Evolutionary conservation across 2,113 vertebrate species (phyloP).

Genomic region (Notiomystis cincta): DNA sequence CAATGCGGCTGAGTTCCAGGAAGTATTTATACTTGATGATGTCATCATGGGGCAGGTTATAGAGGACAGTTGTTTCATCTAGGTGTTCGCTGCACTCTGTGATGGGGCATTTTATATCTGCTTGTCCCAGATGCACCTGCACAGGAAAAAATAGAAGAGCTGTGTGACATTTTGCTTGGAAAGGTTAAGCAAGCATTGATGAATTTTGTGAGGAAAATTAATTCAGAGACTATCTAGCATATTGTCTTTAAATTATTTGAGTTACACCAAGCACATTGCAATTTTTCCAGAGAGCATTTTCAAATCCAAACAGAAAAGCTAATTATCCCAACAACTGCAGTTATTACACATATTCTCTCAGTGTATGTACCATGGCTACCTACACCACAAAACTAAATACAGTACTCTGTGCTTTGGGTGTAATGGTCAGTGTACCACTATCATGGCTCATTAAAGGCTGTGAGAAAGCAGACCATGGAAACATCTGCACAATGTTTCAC

Average conservation of each 20-base stretch:
- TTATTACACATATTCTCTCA: neutral
- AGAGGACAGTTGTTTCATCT: slow-evolving; percentile 86
- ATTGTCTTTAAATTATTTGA: neutral
- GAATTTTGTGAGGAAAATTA: neutral
- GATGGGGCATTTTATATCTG: slow-evolving; percentile 88
- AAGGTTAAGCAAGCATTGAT: neutral
- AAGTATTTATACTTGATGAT: slow-evolving; percentile 94
- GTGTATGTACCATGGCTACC: fast-evolving
- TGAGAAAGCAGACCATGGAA: neutral
- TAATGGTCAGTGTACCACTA: neutral
- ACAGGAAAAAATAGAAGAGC: neutral
- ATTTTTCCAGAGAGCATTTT: neutral
- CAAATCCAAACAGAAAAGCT: neutral
- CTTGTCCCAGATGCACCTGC: slow-evolving; percentile 88
- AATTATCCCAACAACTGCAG: neutral
- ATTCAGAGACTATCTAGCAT: neutral
- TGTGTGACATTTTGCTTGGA: neutral
- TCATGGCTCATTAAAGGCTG: fast-evolving
- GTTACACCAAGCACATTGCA: neutral
- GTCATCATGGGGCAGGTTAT: slow-evolving; percentile 84
- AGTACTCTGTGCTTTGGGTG: neutral
- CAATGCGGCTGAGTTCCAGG: slow-evolving; percentile 90
- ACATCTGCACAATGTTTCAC: neutral
- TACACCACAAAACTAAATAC: neutral
- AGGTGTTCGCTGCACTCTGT: slow-evolving; percentile 90